Percentiles rank a stretch among this genome's conserved stretches.
Conservation (phyloP, 2,888 invertebrate genomes). For the Callinectes sapidus region DNA sequence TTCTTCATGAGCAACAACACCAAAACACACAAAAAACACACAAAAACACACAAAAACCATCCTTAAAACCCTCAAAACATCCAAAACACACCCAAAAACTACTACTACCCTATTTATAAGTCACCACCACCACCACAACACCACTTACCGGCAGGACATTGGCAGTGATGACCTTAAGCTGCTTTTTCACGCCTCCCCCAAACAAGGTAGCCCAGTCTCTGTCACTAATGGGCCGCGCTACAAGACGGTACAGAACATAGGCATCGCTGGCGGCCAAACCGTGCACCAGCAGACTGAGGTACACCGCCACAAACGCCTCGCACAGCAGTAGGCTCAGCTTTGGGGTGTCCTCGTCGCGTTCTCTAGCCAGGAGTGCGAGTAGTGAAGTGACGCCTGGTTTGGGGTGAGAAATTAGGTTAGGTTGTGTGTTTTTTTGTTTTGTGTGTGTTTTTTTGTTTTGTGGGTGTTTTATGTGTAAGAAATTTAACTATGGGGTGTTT, state of each 20-base stretch:
- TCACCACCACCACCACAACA: too few relatives aligned
- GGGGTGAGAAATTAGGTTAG: neutral
- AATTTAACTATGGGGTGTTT: too few relatives aligned
- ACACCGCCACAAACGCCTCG: conserved; percentile 95
- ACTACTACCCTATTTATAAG: too few relatives aligned
- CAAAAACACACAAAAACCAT: too few relatives aligned
- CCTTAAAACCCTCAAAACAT: too few relatives aligned
- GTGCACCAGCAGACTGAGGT: conserved; percentile 92
- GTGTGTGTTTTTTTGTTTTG: neutral
- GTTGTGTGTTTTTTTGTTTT: neutral
- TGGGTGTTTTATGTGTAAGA: neutral
- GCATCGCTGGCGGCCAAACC: conserved; percentile 95
- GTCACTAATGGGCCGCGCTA: conserved; percentile 87
- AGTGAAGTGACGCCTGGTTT: conserved; percentile 90
- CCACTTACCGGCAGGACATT: conserved; percentile 55
- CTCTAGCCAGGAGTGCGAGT: conserved; percentile 90
- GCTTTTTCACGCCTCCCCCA: conserved; percentile 92
- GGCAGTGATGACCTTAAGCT: conserved; percentile 88
- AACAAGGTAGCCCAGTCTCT: conserved; percentile 89
- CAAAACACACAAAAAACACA: too few relatives aligned
- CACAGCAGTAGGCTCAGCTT: conserved; percentile 92
- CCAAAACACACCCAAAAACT: too few relatives aligned
- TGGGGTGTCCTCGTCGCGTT: conserved; percentile 96
- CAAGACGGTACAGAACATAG: conserved; percentile 87
- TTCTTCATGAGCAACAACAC: conserved; percentile 94